A percentile compares a stretch with the other conserved stretches of the same genome.
These are phyloP conservation scores for Lasioglossum pauxillum DNA, from an alignment of 2,888 invertebrate genomes.

Conservation along the genomic window DNA sequence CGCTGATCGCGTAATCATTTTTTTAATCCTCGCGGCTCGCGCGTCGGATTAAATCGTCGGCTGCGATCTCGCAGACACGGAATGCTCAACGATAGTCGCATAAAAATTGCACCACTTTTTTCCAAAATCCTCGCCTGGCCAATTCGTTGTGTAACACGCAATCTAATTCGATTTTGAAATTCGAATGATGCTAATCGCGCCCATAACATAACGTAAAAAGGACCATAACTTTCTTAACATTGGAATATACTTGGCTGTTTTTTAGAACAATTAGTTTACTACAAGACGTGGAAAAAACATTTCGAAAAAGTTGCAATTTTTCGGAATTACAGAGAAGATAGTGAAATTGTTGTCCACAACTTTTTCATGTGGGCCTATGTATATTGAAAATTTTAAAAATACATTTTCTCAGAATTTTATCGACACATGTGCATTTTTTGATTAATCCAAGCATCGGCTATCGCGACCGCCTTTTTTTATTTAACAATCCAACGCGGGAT, in stretches of 20 bases:
- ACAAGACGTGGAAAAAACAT: no score
- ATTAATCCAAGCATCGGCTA: neutral
- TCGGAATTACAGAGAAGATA: no score
- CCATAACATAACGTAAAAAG: no score
- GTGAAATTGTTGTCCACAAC: no score
- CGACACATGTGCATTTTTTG: neutral
- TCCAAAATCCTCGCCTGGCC: neutral
- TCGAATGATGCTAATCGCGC: neutral
- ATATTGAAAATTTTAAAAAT: no score
- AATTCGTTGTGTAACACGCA: neutral
- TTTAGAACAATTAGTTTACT: no score
- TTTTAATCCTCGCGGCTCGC: neutral
- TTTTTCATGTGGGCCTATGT: no score
- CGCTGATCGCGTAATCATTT: constrained; percentile 8
- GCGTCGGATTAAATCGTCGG: constrained; percentile 25
- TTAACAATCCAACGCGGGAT: neutral
- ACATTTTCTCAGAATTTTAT: no score
- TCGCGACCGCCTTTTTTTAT: neutral
- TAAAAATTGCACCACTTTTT: neutral
- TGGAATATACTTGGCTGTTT: no score
- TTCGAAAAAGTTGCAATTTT: no score
- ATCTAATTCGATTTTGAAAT: neutral
- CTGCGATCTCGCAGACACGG: neutral
- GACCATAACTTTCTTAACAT: no score
- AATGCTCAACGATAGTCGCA: neutral